These are phyloP conservation scores for Lordiphosa collinella DNA, from an alignment of 1,140 invertebrate species.

Conservation along the genomic window DNA sequence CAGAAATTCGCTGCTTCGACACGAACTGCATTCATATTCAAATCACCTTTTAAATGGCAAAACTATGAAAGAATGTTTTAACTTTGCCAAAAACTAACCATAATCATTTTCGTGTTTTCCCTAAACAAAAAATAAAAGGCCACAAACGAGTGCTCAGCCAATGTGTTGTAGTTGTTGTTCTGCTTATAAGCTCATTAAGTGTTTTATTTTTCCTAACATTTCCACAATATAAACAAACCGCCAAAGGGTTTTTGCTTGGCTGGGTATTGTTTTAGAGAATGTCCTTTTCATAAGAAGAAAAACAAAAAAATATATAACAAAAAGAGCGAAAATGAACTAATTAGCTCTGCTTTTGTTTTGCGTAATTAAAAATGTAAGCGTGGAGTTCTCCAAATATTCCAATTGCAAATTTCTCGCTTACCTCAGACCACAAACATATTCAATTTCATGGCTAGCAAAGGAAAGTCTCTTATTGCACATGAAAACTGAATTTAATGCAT, in stretches of 20 bases:
- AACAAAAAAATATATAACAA: conserved; percentile 26
- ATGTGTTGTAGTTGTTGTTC: conserved; percentile 4
- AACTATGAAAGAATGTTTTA: neutral
- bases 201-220: conserved; percentile 1
- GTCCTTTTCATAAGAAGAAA: conserved; percentile 27
- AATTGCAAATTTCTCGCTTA: too few relatives aligned
- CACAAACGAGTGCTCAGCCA: conserved; percentile 3
- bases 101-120: conserved; percentile 5
- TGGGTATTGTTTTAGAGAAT: conserved; percentile 31
- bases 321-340: conserved; percentile 33
- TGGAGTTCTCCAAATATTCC: too few relatives aligned
- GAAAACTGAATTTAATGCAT: conserved; percentile 7
- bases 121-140: neutral
- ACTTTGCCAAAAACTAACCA: conserved; percentile 1
- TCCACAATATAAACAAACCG: conserved; percentile 12
- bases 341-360: conserved; percentile 39
- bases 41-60: neutral
- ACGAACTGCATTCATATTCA: too few relatives aligned
- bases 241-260: conserved; percentile 23
- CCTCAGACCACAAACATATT: too few relatives aligned
- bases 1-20: too few relatives aligned
- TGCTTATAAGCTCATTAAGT: conserved; percentile 47
- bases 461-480: too few relatives aligned
- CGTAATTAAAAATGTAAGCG: neutral
- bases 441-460: too few relatives aligned